Evolutionary conservation across 1,140 invertebrate species (phyloP).

Genomic region (Prorops nasuta): DNA sequence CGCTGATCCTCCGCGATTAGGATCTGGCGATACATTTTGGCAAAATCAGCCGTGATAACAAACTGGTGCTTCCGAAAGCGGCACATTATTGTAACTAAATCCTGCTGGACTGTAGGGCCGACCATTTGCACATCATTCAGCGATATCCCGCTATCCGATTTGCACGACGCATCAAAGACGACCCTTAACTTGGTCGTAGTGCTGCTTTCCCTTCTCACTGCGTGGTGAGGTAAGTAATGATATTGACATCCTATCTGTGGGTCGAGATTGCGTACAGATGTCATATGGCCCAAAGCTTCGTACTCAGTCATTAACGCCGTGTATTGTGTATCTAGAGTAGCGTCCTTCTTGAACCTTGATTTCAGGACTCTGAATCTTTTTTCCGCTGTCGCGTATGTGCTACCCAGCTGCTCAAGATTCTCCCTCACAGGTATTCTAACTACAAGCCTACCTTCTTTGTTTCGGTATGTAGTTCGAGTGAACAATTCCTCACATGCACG

Average conservation of each 20-base stretch:
- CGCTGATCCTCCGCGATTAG: neutral
- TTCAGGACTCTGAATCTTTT: neutral
- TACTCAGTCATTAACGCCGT: neutral
- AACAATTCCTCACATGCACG: neutral
- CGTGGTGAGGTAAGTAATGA: conserved; percentile 48
- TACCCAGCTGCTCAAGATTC: neutral
- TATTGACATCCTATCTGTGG: neutral
- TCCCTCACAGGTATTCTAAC: neutral
- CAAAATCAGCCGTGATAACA: neutral
- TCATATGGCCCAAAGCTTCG: neutral
- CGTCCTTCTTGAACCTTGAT: neutral
- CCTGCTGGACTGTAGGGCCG: neutral
- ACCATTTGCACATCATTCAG: too few species aligned
- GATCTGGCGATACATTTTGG: too few species aligned
- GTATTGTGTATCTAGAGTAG: neutral
- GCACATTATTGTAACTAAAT: neutral
- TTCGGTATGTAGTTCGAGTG: neutral
- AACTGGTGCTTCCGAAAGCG: neutral
- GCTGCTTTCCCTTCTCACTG: conserved; percentile 32
- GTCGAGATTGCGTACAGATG: neutral
- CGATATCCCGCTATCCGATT: conserved; percentile 8
- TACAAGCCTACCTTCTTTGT: neutral
- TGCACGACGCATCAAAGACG: conserved; percentile 39
- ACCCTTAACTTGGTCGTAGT: conserved; percentile 35
- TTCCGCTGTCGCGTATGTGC: too few species aligned